Evolutionary conservation across 2,888 invertebrate species (phyloP), one percentile per base, ranked within the genome.

Genomic region (Thymelicus acteon): DNA sequence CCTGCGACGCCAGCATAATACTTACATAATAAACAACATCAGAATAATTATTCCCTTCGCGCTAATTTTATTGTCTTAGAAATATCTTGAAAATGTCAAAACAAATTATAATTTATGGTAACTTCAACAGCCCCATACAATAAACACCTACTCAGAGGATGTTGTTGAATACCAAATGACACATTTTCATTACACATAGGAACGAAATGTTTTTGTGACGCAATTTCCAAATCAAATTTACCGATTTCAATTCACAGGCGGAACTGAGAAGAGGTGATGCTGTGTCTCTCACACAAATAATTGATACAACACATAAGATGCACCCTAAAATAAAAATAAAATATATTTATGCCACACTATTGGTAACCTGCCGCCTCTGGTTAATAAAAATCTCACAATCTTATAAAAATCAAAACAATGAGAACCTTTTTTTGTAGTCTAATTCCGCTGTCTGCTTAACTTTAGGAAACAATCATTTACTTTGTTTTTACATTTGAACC

Each of bases 181-280:
- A 52, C 6, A 52, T 52, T 52, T 52, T 15, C 49, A 19, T 52
- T 19, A 52, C 19, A 19, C 2, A 7, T 1, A 15, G 49, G 49
- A 52, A 8, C 19, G 49, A 15, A 19, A 19, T 19, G n/a, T 66
- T 15, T 60, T 19, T 39, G 19, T 39, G 31, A 13, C 60, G 13
- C 19, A 31, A 67, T 60, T 60, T 60, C 49, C 6, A 60, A 39
- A 67, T 67, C 60, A 7, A 60, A 60, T 60, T 67, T 48, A 24
- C 24, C 6, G 39, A 60, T 60, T 60, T 24, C 52, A 24, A 54
- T 19, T 66, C 47, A 58, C 47, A 44, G 31, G 7, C 13, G 15
- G 48, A 24, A 3, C 49, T 67, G 40, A 49, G 49, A 49, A 60
- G 15, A 5, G 7, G 40, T 7, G 1, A 40, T 8, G 8, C 10